Conservation (phyloP, 1,140 invertebrate species). For the Leptinotarsa texana region DNA sequence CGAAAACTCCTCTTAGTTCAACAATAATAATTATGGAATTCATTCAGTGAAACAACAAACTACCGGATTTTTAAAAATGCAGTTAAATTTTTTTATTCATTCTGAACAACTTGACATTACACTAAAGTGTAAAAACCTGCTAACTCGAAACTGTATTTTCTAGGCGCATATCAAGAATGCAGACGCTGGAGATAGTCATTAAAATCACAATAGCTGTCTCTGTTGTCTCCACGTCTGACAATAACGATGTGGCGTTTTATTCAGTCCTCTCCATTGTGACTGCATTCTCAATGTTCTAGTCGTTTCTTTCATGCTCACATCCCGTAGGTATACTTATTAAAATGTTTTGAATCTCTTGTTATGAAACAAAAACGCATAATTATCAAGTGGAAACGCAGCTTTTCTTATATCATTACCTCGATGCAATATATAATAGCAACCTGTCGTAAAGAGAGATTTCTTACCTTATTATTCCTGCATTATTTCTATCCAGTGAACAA, state of each 20-base stretch:
- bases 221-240: constrained; percentile 26
- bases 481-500: constrained; percentile 1
- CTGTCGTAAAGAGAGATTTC: constrained; percentile 7
- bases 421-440: constrained; percentile 12
- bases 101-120: neutral
- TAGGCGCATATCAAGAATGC: constrained; percentile 26
- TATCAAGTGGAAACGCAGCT: neutral
- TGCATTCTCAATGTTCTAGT: neutral
- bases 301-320: constrained; percentile 5
- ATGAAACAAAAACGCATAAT: constrained; percentile 2
- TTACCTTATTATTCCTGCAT: constrained; percentile 9
- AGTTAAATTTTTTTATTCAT: neutral
- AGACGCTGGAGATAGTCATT: constrained; percentile 28
- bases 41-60: neutral
- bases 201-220: constrained; percentile 28
- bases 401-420: constrained; percentile 6
- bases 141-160: constrained; percentile 18
- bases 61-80: neutral
- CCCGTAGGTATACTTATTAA: constrained; percentile 17
- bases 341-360: constrained; percentile 20
- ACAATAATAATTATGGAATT: too few species aligned
- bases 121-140: constrained; percentile 18
- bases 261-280: neutral
- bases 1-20: too few species aligned
- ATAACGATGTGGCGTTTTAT: constrained; percentile 28